Base-by-base conservation (phyloP, 1,140 invertebrate species). In the Drosophila lacteicornis region DNA sequence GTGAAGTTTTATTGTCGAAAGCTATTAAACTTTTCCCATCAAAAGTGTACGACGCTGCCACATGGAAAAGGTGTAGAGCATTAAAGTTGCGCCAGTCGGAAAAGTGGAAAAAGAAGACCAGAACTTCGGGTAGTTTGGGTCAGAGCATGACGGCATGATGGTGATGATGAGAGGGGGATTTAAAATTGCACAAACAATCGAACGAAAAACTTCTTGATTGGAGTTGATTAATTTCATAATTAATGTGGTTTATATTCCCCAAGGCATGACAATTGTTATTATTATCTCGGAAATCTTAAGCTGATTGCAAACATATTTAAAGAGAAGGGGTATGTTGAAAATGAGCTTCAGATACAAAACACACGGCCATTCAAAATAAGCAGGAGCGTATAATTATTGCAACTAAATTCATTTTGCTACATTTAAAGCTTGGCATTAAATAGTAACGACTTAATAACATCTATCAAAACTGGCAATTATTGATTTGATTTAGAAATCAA, bases 1-100 rank as follows among this genome's bases (percentile, higher is more conserved):
- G 87, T 90, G 85, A 90, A 90, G 85, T 90, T 90, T 90, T 90
- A 90, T 90, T 90, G 85, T 90, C 86, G 85, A 90, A 90, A 90
- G 86, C 86, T 80, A 90, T 90, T 90, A 90, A 90, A 90, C 85
- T 90, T 90, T 90, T 90, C 82, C 86, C 85, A 90, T 90, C 85
- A 90, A 91, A 84, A 81, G 82, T 70, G 62, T 80, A 76, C 82
- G 79, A 75, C 83, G 78, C 42, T 81, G 85, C 69, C 86, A 84
- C 84, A 90, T 84, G 73, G 68, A 74, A 82, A 81, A 83, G 83
- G 82, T 86, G 82, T 82, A 86, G 75, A 53, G 71, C 82, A 78
- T 85, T 82, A 86, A 85, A 84, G 69, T 82, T 67, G 79, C 69
- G 15, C 70, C 71, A 63, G 42, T 55, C 27, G n/a, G 42, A 51